phyloP scores from a whole-genome alignment of 2,797 vertebrate genomes.

The Myotis vivesi region DNA sequence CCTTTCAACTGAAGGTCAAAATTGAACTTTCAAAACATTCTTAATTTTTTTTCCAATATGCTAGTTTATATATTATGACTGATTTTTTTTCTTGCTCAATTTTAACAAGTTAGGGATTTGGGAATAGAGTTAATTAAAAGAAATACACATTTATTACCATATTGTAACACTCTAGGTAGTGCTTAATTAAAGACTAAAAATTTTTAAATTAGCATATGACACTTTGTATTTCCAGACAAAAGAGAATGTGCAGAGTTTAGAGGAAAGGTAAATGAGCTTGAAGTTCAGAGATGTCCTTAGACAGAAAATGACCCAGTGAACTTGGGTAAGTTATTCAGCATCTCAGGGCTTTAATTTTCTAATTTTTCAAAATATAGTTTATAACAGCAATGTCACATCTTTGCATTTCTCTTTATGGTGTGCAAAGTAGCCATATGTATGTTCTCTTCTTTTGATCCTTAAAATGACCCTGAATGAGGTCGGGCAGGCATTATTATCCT shows the following conservation, averaged over 20 bases:
- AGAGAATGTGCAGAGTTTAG: neutral
- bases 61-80: conserved; percentile 6
- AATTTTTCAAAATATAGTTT: conserved; percentile 36
- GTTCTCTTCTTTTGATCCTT: conserved; percentile 21
- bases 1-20: conserved; percentile 45
- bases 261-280: neutral
- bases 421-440: neutral
- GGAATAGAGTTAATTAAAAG: conserved; percentile 49
- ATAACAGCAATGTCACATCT: neutral
- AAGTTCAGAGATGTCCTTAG: conserved; percentile 24
- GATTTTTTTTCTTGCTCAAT: conserved; percentile 36
- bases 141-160: conserved; percentile 57
- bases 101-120: conserved; percentile 47
- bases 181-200: conserved; percentile 61
- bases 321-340: conserved; percentile 33
- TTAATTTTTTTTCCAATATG: conserved; percentile 38
- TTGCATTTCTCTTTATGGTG: neutral
- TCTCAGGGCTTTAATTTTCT: conserved; percentile 6
- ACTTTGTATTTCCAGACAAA: conserved; percentile 40
- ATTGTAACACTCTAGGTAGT: conserved; percentile 48
- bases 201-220: conserved; percentile 40
- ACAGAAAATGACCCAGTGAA: conserved; percentile 44
- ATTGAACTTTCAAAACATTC: conserved; percentile 11
- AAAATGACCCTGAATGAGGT: neutral
- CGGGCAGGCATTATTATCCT: neutral